Evolutionary conservation across 2,113 vertebrate species (phyloP).

Genomic region (Scomber colias): DNA sequence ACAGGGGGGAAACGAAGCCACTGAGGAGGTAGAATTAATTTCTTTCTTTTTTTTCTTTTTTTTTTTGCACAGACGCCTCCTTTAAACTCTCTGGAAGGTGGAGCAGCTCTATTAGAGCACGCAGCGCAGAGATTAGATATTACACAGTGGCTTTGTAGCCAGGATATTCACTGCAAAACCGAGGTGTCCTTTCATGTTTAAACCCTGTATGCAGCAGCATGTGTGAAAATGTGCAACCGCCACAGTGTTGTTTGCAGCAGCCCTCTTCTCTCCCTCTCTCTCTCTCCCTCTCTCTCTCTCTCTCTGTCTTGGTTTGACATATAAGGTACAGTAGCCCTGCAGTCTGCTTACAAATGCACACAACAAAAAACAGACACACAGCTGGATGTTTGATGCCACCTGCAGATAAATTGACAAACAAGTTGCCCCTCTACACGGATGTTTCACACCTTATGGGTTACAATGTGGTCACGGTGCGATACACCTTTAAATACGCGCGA

Average conservation of each 20-base stretch:
- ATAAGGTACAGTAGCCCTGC: conserved; percentile 25
- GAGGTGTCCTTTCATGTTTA: not conserved
- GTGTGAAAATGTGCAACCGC: conserved; percentile 3
- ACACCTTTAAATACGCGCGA: conserved; percentile 28
- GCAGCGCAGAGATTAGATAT: conserved; percentile 49
- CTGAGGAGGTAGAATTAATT: conserved; percentile 22
- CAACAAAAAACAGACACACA: conserved; percentile 1
- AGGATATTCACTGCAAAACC: not conserved
- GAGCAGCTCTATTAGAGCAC: conserved; percentile 47
- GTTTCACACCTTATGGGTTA: conserved; percentile 10
- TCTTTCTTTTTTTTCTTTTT: no score
- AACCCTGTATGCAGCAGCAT: not conserved
- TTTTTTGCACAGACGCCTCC: conserved; percentile 27
- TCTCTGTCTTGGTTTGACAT: not conserved
- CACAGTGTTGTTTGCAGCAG: conserved; percentile 18
- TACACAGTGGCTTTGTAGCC: conserved; percentile 42
- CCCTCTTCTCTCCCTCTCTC: not conserved
- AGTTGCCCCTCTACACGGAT: conserved; percentile 27
- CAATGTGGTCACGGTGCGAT: not conserved
- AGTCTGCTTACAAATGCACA: conserved; percentile 52
- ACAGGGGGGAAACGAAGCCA: conserved; percentile 27
- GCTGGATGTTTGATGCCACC: conserved; percentile 33
- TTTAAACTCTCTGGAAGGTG: conserved; percentile 43
- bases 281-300: not conserved
- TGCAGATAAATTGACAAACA: conserved; percentile 47